Evolutionary conservation across 2,888 invertebrate genomes (phyloP), one percentile per base, ranked within the genome.

Genomic region (Sphinx pinastri): DNA sequence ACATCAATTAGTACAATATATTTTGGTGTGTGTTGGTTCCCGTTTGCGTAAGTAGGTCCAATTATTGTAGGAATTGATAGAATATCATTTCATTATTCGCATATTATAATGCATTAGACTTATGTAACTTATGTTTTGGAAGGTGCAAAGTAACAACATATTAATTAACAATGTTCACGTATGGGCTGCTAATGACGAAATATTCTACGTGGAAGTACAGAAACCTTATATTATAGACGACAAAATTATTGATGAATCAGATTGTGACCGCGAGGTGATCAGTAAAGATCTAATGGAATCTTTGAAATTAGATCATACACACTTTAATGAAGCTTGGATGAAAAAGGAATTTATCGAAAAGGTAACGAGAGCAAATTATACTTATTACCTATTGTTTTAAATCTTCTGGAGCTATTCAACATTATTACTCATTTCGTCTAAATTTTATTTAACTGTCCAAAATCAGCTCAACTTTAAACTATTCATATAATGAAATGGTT

Each of bases 311-410:
- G 93, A 91, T 70, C 84, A 86, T 54, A 86, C 87, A 11, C 83
- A 89, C 70, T 88, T 92, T 70, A 91, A 82, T 77, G 84, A 83
- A 2, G 79, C 88, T 54, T 93, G 92, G 92, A 77, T 93, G 84
- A 91, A 88, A 76, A 92, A 88, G 73, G 91, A 92, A 68, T 90
- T 88, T 72, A 83, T 91, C 58, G 79, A 84, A 57, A 92, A 89
- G 89, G 93, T 93, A 78, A 57, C 11, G 2, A 13, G 8, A 12
- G 8, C 31, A n/a, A 7, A n/a, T 10, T 51, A 54, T 66, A 25
- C 25, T 2, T 25, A 25, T 2, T 25, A 2, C 25, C n/a, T n/a
- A n/a, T n/a, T n/a, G n/a, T 25, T 25, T 25, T 1, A 25, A 25
- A 25, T 25, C 25, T 25, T 25, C 1, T 2, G 25, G 25, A 1